Evolutionary conservation across 2,797 vertebrate species (phyloP), one percentile per base, ranked within the genome.

Genomic region (Emydoidea blandingii): DNA sequence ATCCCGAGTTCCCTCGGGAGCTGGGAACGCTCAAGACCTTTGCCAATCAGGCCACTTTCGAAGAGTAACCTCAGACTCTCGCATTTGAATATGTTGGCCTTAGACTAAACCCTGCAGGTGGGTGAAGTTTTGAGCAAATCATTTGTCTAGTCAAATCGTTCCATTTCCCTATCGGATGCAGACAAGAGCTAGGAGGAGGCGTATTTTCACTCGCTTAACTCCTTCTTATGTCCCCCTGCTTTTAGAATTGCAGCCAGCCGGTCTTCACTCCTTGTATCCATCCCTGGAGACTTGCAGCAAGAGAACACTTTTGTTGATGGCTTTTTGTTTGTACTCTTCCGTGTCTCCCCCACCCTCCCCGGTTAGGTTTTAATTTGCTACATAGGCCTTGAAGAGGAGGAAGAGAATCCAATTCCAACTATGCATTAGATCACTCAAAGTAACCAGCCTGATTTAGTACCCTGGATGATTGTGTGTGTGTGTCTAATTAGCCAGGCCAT

Each of bases 161-260:
- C 59, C 0, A 0, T 10, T 27, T 52, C 56, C 25, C 25, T 79
- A 1, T 44, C 15, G 9, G 4, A 37, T 11, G 12, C 27, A 6
- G 5, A 6, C 49, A 2, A 11, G 31, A 53, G 12, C 9, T 27
- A 9, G 8, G 23, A 31, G 10, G 16, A 12, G 25, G 12, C 47
- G 27, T 53, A 25, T 23, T 37, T 56, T n/a, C 21, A 8, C 11
- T 47, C 37, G 8, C n/a, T 74, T 23, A 11, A 19, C 76, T 1
- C 0, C 15, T 31, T 78, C 44, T 53, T 81, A 44, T 1, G 1
- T 0, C 31, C 25, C n/a, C 68, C 12, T 5, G 52, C 52, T 34
- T 93, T 65, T 19, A 31, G 50, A 11, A 12, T 59, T 37, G 25
- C 56, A 37, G 41, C 37, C 23, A 0, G 4, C 89, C 4, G 2